Percentiles rank a stretch among this genome's conserved stretches.
Conservation (phyloP, 2,888 invertebrate species). For the Zaprionus obscuricornis region DNA sequence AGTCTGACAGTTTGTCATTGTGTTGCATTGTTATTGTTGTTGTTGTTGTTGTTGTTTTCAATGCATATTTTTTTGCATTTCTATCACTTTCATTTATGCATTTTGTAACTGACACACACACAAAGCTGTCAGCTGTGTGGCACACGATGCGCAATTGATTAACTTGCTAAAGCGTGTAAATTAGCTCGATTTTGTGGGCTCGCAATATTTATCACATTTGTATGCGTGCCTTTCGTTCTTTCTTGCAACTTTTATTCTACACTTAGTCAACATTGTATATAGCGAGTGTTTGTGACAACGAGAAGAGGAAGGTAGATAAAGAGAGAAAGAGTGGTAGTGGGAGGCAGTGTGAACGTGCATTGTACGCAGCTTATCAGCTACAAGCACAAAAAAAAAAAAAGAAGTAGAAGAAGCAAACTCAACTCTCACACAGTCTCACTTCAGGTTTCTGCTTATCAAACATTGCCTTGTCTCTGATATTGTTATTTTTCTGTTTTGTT, state of each 20-base stretch:
- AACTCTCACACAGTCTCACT: slow-evolving; percentile 5
- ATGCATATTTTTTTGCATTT: slow-evolving; percentile 50
- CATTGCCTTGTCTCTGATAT: slow-evolving; percentile 39
- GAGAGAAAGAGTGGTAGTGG: too few species aligned
- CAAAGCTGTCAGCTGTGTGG: slow-evolving; percentile 1
- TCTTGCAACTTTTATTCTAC: neutral
- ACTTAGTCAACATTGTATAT: slow-evolving; percentile 15
- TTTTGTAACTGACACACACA: neutral
- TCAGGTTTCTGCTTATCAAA: slow-evolving; percentile 38
- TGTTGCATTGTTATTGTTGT: neutral
- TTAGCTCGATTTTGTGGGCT: slow-evolving; percentile 5
- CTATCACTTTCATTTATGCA: slow-evolving; percentile 7
- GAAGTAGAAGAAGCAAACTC: too few species aligned
- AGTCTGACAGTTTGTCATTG: neutral
- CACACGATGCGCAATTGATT: slow-evolving; percentile 52
- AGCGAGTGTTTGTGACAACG: too few species aligned
- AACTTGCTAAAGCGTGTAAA: slow-evolving; percentile 33
- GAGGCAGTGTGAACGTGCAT: too few species aligned
- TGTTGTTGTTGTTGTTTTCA: slow-evolving; percentile 22
- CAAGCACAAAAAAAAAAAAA: too few species aligned
- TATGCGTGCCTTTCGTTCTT: slow-evolving; percentile 7
- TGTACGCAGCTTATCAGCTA: slow-evolving; percentile 41
- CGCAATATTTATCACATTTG: slow-evolving; percentile 1
- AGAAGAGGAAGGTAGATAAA: too few species aligned
- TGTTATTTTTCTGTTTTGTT: too few species aligned